Conservation (phyloP, 2,113 vertebrate genomes). For the Phycodurus eques region DNA sequence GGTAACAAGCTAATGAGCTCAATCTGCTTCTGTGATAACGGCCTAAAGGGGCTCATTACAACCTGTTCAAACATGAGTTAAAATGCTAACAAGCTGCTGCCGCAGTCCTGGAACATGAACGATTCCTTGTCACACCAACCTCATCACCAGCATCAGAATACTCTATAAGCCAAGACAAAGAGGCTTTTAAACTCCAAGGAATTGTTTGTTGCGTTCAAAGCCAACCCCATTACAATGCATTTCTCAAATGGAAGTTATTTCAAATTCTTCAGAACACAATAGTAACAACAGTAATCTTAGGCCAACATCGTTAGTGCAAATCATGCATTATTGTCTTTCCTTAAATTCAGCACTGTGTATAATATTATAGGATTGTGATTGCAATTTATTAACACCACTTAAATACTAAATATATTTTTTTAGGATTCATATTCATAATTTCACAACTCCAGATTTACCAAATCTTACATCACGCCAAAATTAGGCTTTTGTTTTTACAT, state of each 20-base stretch:
- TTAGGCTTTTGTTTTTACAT: too few species aligned
- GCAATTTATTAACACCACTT: too few species aligned
- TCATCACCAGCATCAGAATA: not conserved
- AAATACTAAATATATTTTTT: too few species aligned
- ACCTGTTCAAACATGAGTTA: slow-evolving; percentile 43
- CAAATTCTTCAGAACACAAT: too few species aligned
- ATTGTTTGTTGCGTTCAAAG: not conserved
- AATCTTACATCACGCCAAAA: too few species aligned
- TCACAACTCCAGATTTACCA: too few species aligned
- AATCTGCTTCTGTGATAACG: slow-evolving; percentile 47
- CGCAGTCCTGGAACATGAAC: slow-evolving; percentile 33
- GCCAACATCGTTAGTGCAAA: too few species aligned
- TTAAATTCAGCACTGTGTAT: too few species aligned
- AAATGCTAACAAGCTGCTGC: slow-evolving; percentile 46
- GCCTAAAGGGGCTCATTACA: slow-evolving; percentile 35
- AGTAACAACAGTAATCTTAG: too few species aligned
- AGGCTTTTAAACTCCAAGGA: not conserved
- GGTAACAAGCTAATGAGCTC: slow-evolving; percentile 60
- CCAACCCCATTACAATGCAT: not conserved
- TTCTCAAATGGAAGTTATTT: not conserved
- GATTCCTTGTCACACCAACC: slow-evolving; percentile 31
- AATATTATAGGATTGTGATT: too few species aligned
- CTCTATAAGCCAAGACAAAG: not conserved
- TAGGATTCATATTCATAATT: too few species aligned
- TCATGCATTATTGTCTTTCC: too few species aligned